Evolutionary conservation across 2,888 invertebrate species (phyloP), one percentile per base, ranked within the genome.

Genomic region (Dicroscelio sp.): DNA sequence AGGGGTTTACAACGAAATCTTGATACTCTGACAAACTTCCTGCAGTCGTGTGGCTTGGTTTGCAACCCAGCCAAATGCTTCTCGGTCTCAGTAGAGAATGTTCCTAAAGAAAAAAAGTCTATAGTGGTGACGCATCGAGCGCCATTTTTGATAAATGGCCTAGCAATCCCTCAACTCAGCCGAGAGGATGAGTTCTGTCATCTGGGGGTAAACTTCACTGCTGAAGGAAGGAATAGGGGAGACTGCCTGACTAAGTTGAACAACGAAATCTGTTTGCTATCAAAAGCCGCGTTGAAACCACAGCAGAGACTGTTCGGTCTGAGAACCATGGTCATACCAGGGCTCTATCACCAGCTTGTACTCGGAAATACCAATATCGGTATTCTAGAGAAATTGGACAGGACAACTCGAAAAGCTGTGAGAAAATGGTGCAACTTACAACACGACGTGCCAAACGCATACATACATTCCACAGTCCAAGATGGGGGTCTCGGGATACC

Each of bases 401-500:
- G 94, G 0, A 89, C 94, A 38, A 94, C 96, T 63, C 93, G 96
- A 85, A 78, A 60, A 1, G 84, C 92, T 0, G 93, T 95, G 0
- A 92, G 96, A 80, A 91, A 80, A 8, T 94, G 95, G 94, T 86
- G 96, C 4, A 92, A 94, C 31, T 95, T 96, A 0, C 96, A 96
- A 0, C 63, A 92, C 4, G 96, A 96, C 79, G 91, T 92, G 10
- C 95, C 96, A 0, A 92, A 88, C 4, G 95, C 63, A 8, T 65
- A 65, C 38, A 38, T 38, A 6, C 38, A 38, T n/a, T n/a, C n/a
- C n/a, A n/a, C n/a, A n/a, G n/a, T n/a, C n/a, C n/a, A n/a, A n/a
- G 95, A 95, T 85, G 95, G 92, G 86, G 95, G 92, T 1, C 92
- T 93, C 60, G 94, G 90, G 8, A 92, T 85, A 55, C 93, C 84